Base-by-base conservation (phyloP, 30 jellyfish, hydroid and myxozoan species). In the Aurelia sp. region DNA sequence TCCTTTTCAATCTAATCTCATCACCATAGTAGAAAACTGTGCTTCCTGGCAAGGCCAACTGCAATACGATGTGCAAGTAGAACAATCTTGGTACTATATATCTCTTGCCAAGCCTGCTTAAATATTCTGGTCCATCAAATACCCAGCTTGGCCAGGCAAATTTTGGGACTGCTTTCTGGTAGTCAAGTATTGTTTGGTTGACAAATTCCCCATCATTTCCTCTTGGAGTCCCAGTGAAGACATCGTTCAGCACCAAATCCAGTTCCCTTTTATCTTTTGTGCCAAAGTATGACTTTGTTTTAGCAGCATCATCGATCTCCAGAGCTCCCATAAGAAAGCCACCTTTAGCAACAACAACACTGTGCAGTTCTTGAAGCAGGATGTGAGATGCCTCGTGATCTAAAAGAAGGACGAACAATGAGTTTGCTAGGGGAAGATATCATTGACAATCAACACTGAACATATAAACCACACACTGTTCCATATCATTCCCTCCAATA, bases 71-170 rank as follows among this genome's bases (percentile, higher is more conserved):
- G 74, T 58, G n/a, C 27, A 85, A 71, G 44, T 62, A 24, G 7
- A 52, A 71, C 17, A 44, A 52, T 24, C 53, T 48, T 10, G 8
- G 63, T 13, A 6, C 3, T 3, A 73, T 27, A 22, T 68, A 82
- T 47, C 91, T 88, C 5, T 65, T 31, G 15, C 71, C 91, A 18
- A 67, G 68, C 47, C 87, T 67, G 16, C 18, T 41, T 30, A 71
- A 59, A 52, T 66, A 76, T 62, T 70, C 69, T 3, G 83, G 75
- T 17, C 92, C 96, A 63, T 76, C 96, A 38, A 71, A 48, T 10
- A 84, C 48, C 97, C 97, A 91, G 13, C 92, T 82, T 1, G 92
- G 87, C 90, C 90, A 75, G 4, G 89, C 89, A 78, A 53, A 85
- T 19, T 30, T 12, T 3, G 97, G 96, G 0, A 58, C 74, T n/a